Conservation (phyloP, 1,140 invertebrate species). For the Acyrthosiphon pisum region DNA sequence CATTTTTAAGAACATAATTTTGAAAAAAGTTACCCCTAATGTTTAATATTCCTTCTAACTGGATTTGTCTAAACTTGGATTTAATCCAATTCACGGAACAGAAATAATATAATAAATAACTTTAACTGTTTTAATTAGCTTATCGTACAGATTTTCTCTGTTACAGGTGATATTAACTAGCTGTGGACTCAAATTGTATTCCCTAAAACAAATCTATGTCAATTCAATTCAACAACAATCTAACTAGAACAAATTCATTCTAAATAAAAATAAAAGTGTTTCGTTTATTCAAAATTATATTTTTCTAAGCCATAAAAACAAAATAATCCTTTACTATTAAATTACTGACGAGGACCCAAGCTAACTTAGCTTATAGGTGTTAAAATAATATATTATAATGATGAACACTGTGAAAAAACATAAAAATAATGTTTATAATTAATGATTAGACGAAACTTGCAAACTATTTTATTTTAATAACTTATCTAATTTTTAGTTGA, state of each 20-base stretch:
- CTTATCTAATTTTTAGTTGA: too few species aligned
- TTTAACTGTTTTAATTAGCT: not conserved
- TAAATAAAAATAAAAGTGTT: not conserved
- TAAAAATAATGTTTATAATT: too few species aligned
- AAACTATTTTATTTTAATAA: too few species aligned
- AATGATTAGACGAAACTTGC: too few species aligned
- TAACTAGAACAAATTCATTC: not conserved
- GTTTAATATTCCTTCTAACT: not conserved
- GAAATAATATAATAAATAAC: not conserved
- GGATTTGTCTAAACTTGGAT: not conserved
- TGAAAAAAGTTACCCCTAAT: not conserved
- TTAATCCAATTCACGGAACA: not conserved
- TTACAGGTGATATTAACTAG: not conserved
- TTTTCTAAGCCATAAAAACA: not conserved
- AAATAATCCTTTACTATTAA: too few species aligned
- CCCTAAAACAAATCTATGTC: not conserved
- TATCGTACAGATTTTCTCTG: not conserved
- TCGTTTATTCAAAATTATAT: not conserved
- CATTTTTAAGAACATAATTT: too few species aligned
- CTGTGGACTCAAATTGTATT: not conserved
- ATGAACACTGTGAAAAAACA: too few species aligned
- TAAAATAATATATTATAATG: too few species aligned
- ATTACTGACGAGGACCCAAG: too few species aligned
- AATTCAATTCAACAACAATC: not conserved
- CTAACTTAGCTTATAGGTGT: too few species aligned